phyloP scores from a whole-genome alignment of 2,797 vertebrate species.

The Cottoperca gobio region DNA sequence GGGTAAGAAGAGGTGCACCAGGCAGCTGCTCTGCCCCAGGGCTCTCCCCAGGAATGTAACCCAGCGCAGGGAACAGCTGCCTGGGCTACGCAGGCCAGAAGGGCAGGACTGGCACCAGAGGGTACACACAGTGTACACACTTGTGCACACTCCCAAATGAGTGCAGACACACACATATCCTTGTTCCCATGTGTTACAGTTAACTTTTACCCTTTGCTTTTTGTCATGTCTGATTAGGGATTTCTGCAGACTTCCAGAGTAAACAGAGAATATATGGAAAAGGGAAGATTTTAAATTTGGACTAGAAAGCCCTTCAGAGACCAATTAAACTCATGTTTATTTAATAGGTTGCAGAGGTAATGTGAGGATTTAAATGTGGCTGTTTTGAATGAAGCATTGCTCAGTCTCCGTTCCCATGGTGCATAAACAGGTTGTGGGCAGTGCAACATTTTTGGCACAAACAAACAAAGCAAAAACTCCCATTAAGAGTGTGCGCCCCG shows the following conservation, averaged over 20 bases:
- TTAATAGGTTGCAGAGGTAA: slow-evolving; percentile 42
- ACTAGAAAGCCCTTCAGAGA: slow-evolving; percentile 37
- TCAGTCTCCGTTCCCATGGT: slow-evolving; percentile 27
- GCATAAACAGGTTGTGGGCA: slow-evolving; percentile 39
- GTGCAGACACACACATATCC: slow-evolving; percentile 15
- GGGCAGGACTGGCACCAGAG: slow-evolving; percentile 70
- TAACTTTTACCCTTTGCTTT: slow-evolving; percentile 17
- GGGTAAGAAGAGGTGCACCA: slow-evolving; percentile 66
- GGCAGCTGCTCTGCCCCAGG: slow-evolving; percentile 83
- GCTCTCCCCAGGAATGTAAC: slow-evolving; percentile 83
- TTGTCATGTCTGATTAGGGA: slow-evolving; percentile 13
- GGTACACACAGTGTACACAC: slow-evolving; percentile 57
- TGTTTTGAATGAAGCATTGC: slow-evolving; percentile 44
- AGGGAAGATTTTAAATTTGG: slow-evolving; percentile 22
- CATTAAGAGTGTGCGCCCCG: slow-evolving; percentile 14
- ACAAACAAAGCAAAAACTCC: slow-evolving; percentile 28
- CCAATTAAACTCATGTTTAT: slow-evolving; percentile 63
- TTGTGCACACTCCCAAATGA: slow-evolving; percentile 26
- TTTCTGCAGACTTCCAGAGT: slow-evolving; percentile 14
- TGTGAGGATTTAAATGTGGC: slow-evolving; percentile 50
- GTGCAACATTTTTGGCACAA: slow-evolving; percentile 18
- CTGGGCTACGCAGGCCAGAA: slow-evolving; percentile 65
- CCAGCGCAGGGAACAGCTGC: slow-evolving; percentile 78
- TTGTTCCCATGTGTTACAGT: slow-evolving; percentile 13
- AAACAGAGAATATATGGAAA: slow-evolving; percentile 13